Percentiles rank a stretch among this genome's conserved stretches.
Conservation (phyloP, 1,140 invertebrate genomes). For the Hirudo medicinalis region DNA sequence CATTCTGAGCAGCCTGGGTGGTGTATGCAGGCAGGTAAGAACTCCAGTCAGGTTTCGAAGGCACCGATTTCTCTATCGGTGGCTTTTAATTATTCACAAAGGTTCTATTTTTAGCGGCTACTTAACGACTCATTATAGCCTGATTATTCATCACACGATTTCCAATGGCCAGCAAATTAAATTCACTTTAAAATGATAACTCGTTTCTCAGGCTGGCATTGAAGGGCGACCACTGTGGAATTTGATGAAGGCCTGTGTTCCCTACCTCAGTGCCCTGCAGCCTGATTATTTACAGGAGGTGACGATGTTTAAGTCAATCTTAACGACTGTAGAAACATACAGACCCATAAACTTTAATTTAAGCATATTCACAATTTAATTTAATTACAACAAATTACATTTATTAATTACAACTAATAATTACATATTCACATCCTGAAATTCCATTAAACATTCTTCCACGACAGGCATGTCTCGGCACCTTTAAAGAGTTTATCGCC, state of each 20-base stretch:
- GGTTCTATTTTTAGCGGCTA: not conserved
- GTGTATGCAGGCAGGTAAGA: slow-evolving; percentile 27
- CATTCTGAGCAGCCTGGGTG: slow-evolving; percentile 26
- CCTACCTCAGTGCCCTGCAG: slow-evolving; percentile 19
- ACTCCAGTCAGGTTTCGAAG: not conserved
- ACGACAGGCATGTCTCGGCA: slow-evolving; percentile 13
- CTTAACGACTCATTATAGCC: not conserved
- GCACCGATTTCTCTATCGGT: not conserved
- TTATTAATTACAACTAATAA: too few species aligned
- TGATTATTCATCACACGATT: not conserved
- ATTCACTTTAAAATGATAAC: not conserved
- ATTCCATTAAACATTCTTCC: not conserved
- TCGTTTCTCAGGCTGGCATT: not conserved
- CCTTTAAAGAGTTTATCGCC: slow-evolving; percentile 9
- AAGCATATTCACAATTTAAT: too few species aligned
- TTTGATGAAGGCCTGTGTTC: slow-evolving; percentile 11
- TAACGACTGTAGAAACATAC: too few species aligned
- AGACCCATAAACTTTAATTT: too few species aligned
- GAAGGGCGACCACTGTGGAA: not conserved
- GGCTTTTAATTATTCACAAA: not conserved
- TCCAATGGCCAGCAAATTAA: not conserved
- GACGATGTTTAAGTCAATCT: too few species aligned
- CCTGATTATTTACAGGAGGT: slow-evolving; percentile 18
- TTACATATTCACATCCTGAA: too few species aligned
- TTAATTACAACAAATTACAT: too few species aligned